Evolutionary conservation across 92 coral and sea anemone species (phyloP).

Genomic region (Heteractis magnifica): DNA sequence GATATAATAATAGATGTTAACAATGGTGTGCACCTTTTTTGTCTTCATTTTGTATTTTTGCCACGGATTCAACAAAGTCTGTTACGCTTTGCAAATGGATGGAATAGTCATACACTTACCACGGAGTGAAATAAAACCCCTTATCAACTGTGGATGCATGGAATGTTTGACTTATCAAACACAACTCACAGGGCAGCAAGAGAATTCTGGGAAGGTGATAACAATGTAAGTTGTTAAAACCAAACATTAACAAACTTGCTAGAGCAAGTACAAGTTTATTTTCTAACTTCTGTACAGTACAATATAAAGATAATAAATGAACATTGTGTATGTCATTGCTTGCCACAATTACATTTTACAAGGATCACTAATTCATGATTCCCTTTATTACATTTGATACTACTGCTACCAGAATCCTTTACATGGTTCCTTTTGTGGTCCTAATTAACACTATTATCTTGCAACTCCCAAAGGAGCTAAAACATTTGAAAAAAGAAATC

Average conservation of each 20-base stretch:
- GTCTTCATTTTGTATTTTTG: slow-evolving; percentile 49
- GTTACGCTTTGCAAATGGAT: slow-evolving; percentile 48
- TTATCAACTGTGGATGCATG: slow-evolving; percentile 48
- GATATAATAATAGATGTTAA: slow-evolving; percentile 39
- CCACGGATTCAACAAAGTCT: slow-evolving; percentile 39
- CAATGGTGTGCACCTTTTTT: slow-evolving; percentile 41
- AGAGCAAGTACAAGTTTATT: background rate
- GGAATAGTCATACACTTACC: slow-evolving; percentile 42
- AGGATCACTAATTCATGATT: too few species aligned
- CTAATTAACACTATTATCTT: slow-evolving; percentile 1
- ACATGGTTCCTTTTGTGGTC: background rate
- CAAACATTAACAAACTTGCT: background rate
- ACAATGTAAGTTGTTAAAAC: slow-evolving; percentile 22
- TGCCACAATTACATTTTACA: background rate
- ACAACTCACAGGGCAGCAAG: slow-evolving; percentile 49
- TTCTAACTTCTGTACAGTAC: background rate
- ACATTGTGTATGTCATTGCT: background rate
- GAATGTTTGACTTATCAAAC: slow-evolving; percentile 48
- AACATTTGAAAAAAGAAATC: background rate
- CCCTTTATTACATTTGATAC: background rate
- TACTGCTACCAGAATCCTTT: background rate
- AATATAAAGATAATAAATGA: background rate
- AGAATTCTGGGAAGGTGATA: slow-evolving; percentile 58
- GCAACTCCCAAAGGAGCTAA: background rate
- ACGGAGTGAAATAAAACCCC: slow-evolving; percentile 50